These are phyloP conservation scores for Cheiracanthium punctorium DNA, from an alignment of 2,888 invertebrate genomes.

Conservation along the genomic window DNA sequence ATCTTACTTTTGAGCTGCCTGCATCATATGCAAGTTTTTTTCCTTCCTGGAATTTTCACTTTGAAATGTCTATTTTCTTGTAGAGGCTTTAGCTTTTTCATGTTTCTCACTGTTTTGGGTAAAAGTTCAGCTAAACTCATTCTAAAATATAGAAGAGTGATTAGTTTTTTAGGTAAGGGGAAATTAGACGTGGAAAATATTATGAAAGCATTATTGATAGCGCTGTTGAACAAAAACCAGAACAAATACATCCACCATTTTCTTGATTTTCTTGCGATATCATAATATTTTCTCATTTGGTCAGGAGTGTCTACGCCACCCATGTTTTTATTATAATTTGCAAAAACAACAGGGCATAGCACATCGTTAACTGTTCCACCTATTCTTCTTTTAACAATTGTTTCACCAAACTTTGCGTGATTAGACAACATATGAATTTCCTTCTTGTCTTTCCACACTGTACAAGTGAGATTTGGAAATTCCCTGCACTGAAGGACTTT, in stretches of 20 bases:
- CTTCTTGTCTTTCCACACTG: background rate
- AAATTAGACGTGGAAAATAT: background rate
- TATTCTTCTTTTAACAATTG: too few species aligned
- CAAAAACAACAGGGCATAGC: background rate
- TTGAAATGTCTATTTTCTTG: too few species aligned
- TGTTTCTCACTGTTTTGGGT: too few species aligned
- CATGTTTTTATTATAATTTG: background rate
- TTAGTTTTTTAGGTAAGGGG: too few species aligned
- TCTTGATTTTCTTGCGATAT: conserved; percentile 16
- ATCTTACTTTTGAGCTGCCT: too few species aligned
- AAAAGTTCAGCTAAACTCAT: too few species aligned
- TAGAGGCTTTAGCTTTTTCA: too few species aligned
- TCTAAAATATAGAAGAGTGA: too few species aligned
- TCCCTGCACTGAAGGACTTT: background rate
- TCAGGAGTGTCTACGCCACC: conserved; percentile 7
- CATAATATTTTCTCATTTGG: conserved; percentile 14
- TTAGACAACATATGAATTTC: too few species aligned
- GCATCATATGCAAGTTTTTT: too few species aligned
- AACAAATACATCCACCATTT: conserved; percentile 1
- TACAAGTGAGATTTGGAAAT: background rate
- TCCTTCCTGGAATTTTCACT: too few species aligned
- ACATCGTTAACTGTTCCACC: background rate
- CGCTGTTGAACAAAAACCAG: background rate
- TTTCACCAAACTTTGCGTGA: too few species aligned
- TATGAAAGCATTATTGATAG: background rate